Conservation (phyloP, 2,113 vertebrate genomes). For the Mirounga angustirostris region DNA sequence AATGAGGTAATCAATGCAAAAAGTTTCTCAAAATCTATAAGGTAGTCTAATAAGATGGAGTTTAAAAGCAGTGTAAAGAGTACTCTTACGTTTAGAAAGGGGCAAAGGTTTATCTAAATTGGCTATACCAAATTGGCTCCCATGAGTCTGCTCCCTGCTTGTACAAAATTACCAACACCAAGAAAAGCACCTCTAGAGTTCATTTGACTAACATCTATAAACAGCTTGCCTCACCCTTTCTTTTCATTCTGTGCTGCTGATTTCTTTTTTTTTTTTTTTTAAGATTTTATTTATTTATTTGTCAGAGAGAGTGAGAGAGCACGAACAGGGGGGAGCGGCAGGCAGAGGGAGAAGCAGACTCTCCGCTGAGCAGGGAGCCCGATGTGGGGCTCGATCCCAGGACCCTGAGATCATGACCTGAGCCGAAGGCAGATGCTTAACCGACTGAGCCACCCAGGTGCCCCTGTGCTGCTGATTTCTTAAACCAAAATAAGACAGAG, state of each 20-base stretch:
- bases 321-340: no score
- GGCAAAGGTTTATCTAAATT: not conserved
- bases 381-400: no score
- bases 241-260: not conserved
- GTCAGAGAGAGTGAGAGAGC: no score
- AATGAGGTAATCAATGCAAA: constrained; percentile 15
- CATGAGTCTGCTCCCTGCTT: not conserved
- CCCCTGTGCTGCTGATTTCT: not conserved
- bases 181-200: not conserved
- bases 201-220: not conserved
- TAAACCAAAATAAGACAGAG: not conserved
- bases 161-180: not conserved
- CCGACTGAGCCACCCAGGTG: not conserved
- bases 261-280: not conserved
- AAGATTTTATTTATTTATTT: no score
- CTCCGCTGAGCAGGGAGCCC: no score
- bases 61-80: not conserved
- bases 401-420: no score
- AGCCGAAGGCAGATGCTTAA: not conserved
- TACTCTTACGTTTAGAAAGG: not conserved
- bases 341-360: no score
- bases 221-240: not conserved
- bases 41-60: not conserved
- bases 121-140: not conserved
- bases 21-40: constrained; percentile 60